phyloP scores from a whole-genome alignment of 2,888 invertebrate species.

The Allacma fusca region DNA sequence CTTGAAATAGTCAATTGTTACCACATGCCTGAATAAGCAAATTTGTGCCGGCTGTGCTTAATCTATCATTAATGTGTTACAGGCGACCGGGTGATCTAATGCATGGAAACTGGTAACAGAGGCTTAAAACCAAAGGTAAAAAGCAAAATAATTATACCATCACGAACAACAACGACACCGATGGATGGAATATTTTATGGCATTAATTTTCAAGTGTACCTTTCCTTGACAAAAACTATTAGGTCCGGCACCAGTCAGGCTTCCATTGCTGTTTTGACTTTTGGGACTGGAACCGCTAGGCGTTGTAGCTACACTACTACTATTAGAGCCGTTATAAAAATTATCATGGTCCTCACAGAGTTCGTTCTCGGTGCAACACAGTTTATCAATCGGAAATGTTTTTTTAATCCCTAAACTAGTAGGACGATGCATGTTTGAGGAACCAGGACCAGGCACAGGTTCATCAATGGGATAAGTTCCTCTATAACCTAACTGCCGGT shows the following conservation, averaged over 20 bases:
- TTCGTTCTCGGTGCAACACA: conserved; percentile 67
- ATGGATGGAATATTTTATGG: neutral
- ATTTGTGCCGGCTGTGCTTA: no score
- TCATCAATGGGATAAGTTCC: conserved; percentile 82
- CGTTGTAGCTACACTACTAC: neutral
- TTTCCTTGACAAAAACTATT: conserved; percentile 35
- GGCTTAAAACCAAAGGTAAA: neutral
- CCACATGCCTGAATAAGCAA: no score
- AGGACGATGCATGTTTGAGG: conserved; percentile 8
- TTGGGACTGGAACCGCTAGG: conserved; percentile 12
- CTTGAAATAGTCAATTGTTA: no score
- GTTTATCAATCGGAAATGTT: conserved; percentile 66
- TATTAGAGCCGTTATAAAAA: conserved; percentile 31
- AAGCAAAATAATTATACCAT: neutral
- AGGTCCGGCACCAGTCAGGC: conserved; percentile 40
- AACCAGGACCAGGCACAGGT: conserved; percentile 66
- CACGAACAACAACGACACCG: neutral
- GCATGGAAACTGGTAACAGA: neutral
- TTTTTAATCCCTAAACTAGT: conserved; percentile 50
- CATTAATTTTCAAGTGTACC: conserved; percentile 19
- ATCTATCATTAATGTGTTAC: no score
- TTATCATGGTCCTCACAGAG: conserved; percentile 57
- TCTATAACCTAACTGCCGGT: neutral
- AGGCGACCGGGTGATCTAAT: no score
- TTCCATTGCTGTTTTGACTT: conserved; percentile 29